Percentiles rank a stretch among this genome's conserved stretches.
phyloP scores from a whole-genome alignment of 1,140 invertebrate species.

The Physella acuta region DNA sequence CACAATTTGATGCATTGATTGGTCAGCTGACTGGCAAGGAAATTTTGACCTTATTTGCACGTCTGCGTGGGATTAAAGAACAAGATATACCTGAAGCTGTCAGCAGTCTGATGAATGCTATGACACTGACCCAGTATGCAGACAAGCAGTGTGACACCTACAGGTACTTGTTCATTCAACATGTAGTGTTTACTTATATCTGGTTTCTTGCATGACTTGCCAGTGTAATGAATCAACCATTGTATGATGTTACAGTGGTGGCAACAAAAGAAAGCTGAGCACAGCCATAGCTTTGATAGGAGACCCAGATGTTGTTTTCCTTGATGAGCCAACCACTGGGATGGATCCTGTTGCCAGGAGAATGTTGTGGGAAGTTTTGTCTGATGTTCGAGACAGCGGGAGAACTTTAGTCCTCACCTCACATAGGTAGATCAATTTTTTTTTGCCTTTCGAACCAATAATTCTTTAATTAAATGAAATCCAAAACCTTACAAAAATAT shows the following conservation, averaged over 20 bases:
- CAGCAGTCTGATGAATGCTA: conserved; percentile 41
- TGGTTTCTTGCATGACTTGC: not conserved
- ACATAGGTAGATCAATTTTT: too few species aligned
- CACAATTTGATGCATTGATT: conserved; percentile 65
- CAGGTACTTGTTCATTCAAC: conserved; percentile 35
- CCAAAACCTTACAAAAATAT: not conserved
- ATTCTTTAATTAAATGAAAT: not conserved
- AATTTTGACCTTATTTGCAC: conserved; percentile 73
- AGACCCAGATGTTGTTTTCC: conserved; percentile 58
- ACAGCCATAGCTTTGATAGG: conserved; percentile 84
- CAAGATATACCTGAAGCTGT: conserved; percentile 56
- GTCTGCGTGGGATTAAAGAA: conserved; percentile 68
- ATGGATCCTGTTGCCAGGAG: conserved; percentile 62
- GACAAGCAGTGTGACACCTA: conserved; percentile 50
- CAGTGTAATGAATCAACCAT: not conserved
- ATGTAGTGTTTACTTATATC: not conserved
- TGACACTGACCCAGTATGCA: conserved; percentile 45
- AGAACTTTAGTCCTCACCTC: conserved; percentile 46
- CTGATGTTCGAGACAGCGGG: conserved; percentile 37
- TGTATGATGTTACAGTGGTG: conserved; percentile 61
- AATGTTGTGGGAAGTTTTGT: conserved; percentile 55
- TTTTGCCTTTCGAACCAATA: not conserved
- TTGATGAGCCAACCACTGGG: too few species aligned
- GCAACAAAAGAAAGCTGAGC: conserved; percentile 92
- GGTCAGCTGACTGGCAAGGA: conserved; percentile 65